These are phyloP conservation scores for Ectobius pallidus DNA, from an alignment of 2,888 invertebrate genomes.

Conservation along the genomic window DNA sequence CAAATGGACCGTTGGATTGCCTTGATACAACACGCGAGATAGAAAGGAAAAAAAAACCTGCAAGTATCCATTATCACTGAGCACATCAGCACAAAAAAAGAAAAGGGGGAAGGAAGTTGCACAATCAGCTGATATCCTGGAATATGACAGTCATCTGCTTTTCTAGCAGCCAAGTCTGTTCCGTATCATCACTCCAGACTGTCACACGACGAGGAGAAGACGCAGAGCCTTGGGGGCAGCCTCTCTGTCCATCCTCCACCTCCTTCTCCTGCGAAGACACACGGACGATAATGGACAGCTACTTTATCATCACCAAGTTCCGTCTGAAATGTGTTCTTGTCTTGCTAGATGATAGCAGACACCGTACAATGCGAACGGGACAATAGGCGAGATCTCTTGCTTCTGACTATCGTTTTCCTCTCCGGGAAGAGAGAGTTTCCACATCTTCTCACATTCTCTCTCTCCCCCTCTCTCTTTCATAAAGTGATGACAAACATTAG, in stretches of 20 bases:
- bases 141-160: slow-evolving; percentile 12
- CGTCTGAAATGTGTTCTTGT: not conserved
- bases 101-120: not conserved
- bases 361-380: not conserved
- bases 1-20: too few species aligned
- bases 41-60: not conserved
- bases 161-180: not conserved
- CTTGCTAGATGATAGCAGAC: not conserved
- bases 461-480: not conserved
- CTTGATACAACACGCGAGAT: too few species aligned
- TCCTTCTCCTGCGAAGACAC: slow-evolving; percentile 1
- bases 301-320: slow-evolving; percentile 30
- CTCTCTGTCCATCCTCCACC: not conserved
- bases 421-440: not conserved
- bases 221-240: slow-evolving; percentile 2
- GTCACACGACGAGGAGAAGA: slow-evolving; percentile 15
- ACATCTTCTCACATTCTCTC: too few species aligned
- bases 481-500: slow-evolving; percentile 17
- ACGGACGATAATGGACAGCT: slow-evolving; percentile 25
- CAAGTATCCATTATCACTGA: not conserved
- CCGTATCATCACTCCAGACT: slow-evolving; percentile 16
- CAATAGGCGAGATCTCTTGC: slow-evolving; percentile 11
- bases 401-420: slow-evolving; percentile 16
- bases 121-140: slow-evolving; percentile 22
- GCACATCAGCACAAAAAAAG: not conserved